Conservation (phyloP, 30 jellyfish, hydroid and myxozoan genomes). For the Cassiopea andromeda region DNA sequence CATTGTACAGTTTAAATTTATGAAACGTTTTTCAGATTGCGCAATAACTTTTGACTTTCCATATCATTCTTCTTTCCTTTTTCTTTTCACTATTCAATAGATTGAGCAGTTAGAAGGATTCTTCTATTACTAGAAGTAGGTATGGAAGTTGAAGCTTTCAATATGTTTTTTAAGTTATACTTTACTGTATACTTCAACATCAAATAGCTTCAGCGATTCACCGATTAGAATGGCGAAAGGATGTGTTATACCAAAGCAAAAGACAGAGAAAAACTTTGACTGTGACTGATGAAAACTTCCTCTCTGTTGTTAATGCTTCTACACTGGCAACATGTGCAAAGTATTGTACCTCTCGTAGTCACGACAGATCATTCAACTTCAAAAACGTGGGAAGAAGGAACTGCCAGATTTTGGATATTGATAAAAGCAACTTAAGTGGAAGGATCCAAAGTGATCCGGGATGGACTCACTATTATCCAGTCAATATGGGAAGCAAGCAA, state of each 20-base stretch:
- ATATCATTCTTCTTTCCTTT: too few relatives aligned
- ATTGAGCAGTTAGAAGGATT: too few relatives aligned
- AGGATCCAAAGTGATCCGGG: constrained; percentile 5
- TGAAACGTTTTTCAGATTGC: too few relatives aligned
- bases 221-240: constrained; percentile 37
- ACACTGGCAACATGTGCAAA: constrained; percentile 18
- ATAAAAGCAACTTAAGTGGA: constrained; percentile 10
- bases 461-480: constrained; percentile 38
- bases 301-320: background rate
- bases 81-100: too few relatives aligned
- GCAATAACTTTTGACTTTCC: too few relatives aligned
- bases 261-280: constrained; percentile 3
- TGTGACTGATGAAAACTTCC: background rate
- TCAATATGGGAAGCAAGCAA: background rate
- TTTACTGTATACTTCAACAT: background rate
- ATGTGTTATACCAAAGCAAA: constrained; percentile 3
- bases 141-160: background rate
- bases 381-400: constrained; percentile 2
- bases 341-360: constrained; percentile 10
- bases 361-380: constrained; percentile 24
- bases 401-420: constrained; percentile 26
- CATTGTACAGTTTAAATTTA: too few relatives aligned
- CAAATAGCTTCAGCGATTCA: background rate
- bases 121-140: background rate
- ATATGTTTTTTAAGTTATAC: background rate